Conservation (phyloP, 2,113 vertebrate species). For the Labrus mixtus region DNA sequence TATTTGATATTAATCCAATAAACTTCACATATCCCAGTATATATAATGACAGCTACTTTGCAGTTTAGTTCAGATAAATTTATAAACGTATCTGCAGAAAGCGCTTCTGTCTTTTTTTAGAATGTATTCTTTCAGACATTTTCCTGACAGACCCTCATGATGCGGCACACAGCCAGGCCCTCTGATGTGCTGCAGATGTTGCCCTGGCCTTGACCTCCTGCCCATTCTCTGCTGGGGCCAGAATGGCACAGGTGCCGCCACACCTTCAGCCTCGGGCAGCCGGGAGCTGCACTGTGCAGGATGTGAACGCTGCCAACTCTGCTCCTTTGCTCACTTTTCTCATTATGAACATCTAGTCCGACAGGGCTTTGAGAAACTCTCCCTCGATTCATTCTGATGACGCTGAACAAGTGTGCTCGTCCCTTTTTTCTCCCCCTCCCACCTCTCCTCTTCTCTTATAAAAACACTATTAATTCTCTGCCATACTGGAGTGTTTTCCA, state of each 20-base stretch:
- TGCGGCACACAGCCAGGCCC: slow-evolving; percentile 69
- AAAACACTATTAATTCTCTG: slow-evolving; percentile 75
- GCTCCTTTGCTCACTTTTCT: slow-evolving; percentile 58
- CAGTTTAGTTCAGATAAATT: neutral
- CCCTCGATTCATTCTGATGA: slow-evolving; percentile 40
- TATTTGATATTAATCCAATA: neutral
- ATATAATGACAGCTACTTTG: neutral
- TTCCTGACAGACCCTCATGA: slow-evolving; percentile 28
- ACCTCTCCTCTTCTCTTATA: slow-evolving; percentile 40
- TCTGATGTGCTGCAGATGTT: slow-evolving; percentile 82
- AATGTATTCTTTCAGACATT: slow-evolving; percentile 54
- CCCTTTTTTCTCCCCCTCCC: slow-evolving; percentile 17
- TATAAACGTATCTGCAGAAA: slow-evolving; percentile 2
- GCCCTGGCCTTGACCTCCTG: slow-evolving; percentile 79
- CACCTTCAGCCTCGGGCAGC: slow-evolving; percentile 73
- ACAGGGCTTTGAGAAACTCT: slow-evolving; percentile 38
- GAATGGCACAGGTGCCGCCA: slow-evolving; percentile 73
- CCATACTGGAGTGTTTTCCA: slow-evolving; percentile 74
- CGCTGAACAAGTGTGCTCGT: slow-evolving; percentile 28
- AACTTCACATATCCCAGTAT: too few relatives aligned
- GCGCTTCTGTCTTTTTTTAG: slow-evolving; percentile 25
- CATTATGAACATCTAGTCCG: slow-evolving; percentile 32
- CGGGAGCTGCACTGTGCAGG: slow-evolving; percentile 65
- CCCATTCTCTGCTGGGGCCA: slow-evolving; percentile 65
- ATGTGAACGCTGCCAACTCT: slow-evolving; percentile 67